Base-by-base conservation (phyloP, 2,797 vertebrate genomes). In the Sebastes reedi region DNA sequence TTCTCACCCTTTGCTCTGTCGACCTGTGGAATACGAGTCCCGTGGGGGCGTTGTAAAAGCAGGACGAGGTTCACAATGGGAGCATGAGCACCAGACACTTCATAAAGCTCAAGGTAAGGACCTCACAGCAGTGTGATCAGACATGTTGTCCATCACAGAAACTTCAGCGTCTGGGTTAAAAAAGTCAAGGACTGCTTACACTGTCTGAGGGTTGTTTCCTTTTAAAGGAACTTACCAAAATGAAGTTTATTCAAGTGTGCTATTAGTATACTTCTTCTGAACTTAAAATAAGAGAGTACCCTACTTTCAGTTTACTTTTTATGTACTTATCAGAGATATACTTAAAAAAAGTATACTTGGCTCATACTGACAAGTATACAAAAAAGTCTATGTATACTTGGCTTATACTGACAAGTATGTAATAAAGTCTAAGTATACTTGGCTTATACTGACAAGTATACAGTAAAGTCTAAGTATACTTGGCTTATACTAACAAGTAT, bases 21-120 rank as follows among this genome's bases (percentile, higher is more conserved):
- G 36, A 84, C 77, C 84, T 84, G 72, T 67, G 67, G 79, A 84
- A 87, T 77, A 82, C 2, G 52, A 82, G 80, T 86, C 82, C 56
- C 67, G 12, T 5, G 58, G 64, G 87, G 58, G 24, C 4, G 65
- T 54, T 85, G 81, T 84, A 84, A 91, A 92, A 87, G 74, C 68
- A 10, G 32, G 32, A 32, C 30, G 60, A 11, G 69, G 29, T 70
- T 81, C 70, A 29, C 71, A 12, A 27, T 46, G 81, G 83, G 74
- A 83, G 54, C 62, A 73, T 81, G 66, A 79, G 88, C 34, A 60
- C 89, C 69, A 80, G 62, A 72, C 72, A 76, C 80, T 81, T 80
- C 55, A 80, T 61, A 67, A 88, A 87, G 73, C 78, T 74, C 24
- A 36, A 62, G 18, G 46, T 42, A 50, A 50, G 59, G 67, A 88